Conservation (phyloP, 2,888 invertebrate genomes). For the Orchesella flavescens region DNA sequence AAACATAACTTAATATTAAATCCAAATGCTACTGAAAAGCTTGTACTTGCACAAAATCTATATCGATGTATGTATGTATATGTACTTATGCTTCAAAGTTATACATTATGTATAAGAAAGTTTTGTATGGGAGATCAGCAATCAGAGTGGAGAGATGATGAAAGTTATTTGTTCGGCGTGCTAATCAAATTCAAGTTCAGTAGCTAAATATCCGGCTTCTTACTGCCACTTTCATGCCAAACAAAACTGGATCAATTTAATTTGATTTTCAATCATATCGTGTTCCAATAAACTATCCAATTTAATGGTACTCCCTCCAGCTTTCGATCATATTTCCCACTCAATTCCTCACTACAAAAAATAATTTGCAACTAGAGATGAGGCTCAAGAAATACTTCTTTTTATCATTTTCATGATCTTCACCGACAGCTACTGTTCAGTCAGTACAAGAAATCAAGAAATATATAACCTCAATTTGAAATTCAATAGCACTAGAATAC, state of each 20-base stretch:
- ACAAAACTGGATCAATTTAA: conserved; percentile 58
- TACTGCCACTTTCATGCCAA: neutral
- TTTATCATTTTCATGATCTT: conserved; percentile 34
- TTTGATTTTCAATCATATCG: conserved; percentile 56
- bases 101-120: too few species aligned
- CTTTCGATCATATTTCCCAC: conserved; percentile 22
- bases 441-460: neutral
- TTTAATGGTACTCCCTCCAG: conserved; percentile 58
- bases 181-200: conserved; percentile 45
- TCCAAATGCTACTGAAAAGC: conserved; percentile 23
- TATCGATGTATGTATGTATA: too few species aligned
- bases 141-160: too few species aligned
- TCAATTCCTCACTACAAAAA: conserved; percentile 34
- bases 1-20: neutral
- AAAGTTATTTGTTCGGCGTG: conserved; percentile 11
- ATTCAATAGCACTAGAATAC: too few species aligned
- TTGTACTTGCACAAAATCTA: too few species aligned
- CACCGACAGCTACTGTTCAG: conserved; percentile 33
- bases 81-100: too few species aligned
- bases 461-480: too few species aligned
- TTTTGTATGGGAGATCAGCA: too few species aligned
- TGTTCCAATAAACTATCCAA: conserved; percentile 55
- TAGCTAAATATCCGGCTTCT: conserved; percentile 10
- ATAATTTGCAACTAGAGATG: conserved; percentile 44
- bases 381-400: neutral